Conservation (phyloP, 2,888 invertebrate genomes). For the Germaria angustata region DNA sequence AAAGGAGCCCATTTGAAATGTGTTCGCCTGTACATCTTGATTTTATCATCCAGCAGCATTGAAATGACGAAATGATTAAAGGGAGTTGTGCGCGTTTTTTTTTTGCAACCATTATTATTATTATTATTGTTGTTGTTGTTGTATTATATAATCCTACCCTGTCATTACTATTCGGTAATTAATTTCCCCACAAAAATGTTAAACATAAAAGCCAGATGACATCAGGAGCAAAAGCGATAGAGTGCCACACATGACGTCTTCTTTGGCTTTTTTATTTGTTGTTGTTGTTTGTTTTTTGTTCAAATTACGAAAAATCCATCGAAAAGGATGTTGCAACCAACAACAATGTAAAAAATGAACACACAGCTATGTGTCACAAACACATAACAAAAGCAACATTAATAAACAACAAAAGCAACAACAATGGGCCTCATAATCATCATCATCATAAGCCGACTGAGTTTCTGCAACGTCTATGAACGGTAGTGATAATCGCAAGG, state of each 20-base stretch:
- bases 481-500: conserved; percentile 34
- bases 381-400: conserved; percentile 65
- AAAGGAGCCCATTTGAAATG: conserved; percentile 13
- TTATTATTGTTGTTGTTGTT: conserved; percentile 14
- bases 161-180: conserved; percentile 64
- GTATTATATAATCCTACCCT: conserved; percentile 45
- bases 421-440: conserved; percentile 51
- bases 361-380: conserved; percentile 61
- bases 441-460: neutral
- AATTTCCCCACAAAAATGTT: conserved; percentile 66
- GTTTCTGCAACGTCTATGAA: neutral
- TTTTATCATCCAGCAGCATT: conserved; percentile 35
- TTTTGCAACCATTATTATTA: conserved; percentile 20
- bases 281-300: too few species aligned
- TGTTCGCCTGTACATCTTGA: conserved; percentile 30
- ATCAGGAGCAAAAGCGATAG: conserved; percentile 57
- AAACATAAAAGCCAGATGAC: conserved; percentile 66
- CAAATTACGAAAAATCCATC: conserved; percentile 40
- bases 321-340: conserved; percentile 59
- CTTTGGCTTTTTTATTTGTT: conserved; percentile 27
- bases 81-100: conserved; percentile 24
- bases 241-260: conserved; percentile 66
- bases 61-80: conserved; percentile 50
- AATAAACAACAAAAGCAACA: conserved; percentile 65
- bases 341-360: conserved; percentile 18